These are phyloP conservation scores for Saimiri boliviensis DNA, from an alignment of 2,113 vertebrate species.

Conservation along the genomic window DNA sequence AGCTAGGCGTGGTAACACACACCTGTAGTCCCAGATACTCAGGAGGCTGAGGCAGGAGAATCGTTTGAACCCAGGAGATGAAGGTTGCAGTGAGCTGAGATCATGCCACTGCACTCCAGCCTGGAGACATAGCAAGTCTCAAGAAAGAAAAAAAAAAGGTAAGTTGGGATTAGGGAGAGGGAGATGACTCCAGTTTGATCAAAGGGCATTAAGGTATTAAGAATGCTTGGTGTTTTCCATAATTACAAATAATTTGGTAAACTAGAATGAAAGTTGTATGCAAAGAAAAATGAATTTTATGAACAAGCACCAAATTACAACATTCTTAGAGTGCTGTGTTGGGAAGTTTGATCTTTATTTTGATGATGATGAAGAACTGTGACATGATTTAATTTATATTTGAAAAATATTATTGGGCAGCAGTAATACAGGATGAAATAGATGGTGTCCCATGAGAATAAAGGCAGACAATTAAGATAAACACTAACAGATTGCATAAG, in stretches of 20 bases:
- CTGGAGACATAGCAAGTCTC: neutral
- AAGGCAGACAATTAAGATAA: neutral
- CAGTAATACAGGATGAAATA: neutral
- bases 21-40: neutral
- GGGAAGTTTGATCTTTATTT: neutral
- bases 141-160: neutral
- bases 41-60: neutral
- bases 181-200: neutral
- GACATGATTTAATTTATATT: constrained; percentile 4
- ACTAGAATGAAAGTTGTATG: neutral
- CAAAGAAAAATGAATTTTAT: neutral
- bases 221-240: neutral
- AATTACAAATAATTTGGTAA: neutral
- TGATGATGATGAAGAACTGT: neutral
- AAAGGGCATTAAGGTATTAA: neutral
- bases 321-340: neutral
- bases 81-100: neutral
- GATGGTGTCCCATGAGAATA: neutral
- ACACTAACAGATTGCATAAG: neutral
- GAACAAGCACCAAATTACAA: neutral
- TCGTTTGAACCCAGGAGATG: neutral
- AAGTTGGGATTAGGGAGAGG: neutral
- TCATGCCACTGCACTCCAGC: neutral
- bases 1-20: neutral
- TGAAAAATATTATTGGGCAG: neutral